Percentiles rank a stretch among this genome's conserved stretches.
Conservation (phyloP, 2,888 invertebrate species). For the Conus canariensis region DNA sequence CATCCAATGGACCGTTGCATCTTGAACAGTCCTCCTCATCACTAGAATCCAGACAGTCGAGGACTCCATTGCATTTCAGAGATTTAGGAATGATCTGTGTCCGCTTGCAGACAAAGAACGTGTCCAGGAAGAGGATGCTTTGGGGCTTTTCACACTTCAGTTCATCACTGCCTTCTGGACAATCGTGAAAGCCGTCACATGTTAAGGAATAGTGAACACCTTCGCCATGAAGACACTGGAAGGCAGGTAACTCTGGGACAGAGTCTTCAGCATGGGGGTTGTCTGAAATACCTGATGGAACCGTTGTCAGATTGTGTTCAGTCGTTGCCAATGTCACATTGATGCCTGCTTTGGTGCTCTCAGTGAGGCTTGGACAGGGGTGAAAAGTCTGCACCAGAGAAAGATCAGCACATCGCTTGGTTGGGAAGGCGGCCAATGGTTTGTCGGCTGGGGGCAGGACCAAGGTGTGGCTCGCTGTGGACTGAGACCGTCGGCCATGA, state of each 20-base stretch:
- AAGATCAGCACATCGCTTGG: slow-evolving; percentile 23
- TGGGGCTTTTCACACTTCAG: not conserved
- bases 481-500: not conserved
- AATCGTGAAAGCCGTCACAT: slow-evolving; percentile 19
- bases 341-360: not conserved
- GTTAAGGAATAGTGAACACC: slow-evolving; percentile 24
- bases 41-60: slow-evolving; percentile 20
- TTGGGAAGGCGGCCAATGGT: not conserved
- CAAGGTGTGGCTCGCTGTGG: not conserved
- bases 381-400: slow-evolving; percentile 32
- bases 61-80: not conserved
- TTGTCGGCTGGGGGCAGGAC: not conserved
- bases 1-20: not conserved
- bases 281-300: not conserved
- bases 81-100: not conserved
- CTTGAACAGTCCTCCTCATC: slow-evolving; percentile 29
- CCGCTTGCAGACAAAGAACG: slow-evolving; percentile 13
- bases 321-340: not conserved
- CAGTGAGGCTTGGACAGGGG: not conserved
- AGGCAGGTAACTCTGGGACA: not conserved
- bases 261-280: not conserved
- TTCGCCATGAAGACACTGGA: not conserved
- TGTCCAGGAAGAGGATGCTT: not conserved
- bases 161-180: slow-evolving; percentile 33
- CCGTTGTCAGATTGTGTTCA: not conserved